Evolutionary conservation across 2,888 invertebrate species (phyloP).

Genomic region (Drosophila atripex): DNA sequence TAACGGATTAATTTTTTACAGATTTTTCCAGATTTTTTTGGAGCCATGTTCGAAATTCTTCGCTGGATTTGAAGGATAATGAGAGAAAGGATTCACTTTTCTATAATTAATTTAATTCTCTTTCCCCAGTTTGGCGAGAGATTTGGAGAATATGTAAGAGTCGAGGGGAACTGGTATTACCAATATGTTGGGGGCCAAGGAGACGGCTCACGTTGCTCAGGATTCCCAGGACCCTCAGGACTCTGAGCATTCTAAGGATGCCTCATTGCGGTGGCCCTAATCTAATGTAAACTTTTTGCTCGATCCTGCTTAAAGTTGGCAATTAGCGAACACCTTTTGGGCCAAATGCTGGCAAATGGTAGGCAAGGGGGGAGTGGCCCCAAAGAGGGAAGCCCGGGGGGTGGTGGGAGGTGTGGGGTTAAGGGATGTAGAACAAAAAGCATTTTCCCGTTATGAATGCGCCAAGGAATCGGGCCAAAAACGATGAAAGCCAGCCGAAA

Average conservation of each 20-base stretch:
- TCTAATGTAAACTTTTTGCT: slow-evolving; percentile 57
- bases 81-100: too few species aligned
- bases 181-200: not conserved
- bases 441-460: slow-evolving; percentile 68
- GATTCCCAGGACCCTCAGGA: not conserved
- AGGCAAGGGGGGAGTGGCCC: slow-evolving; percentile 9
- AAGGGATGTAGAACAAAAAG: slow-evolving; percentile 46
- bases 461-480: slow-evolving; percentile 27
- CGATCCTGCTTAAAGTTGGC: slow-evolving; percentile 47
- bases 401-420: too few species aligned
- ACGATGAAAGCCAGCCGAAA: slow-evolving; percentile 12
- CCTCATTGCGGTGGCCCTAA: slow-evolving; percentile 51
- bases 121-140: too few species aligned
- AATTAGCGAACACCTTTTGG: slow-evolving; percentile 50
- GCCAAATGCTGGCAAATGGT: not conserved
- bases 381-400: not conserved
- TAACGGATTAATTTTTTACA: too few species aligned
- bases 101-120: too few species aligned
- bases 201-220: not conserved
- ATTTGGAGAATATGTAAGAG: too few species aligned
- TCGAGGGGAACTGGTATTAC: not conserved
- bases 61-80: too few species aligned
- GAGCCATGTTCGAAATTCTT: too few species aligned
- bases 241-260: slow-evolving; percentile 8
- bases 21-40: too few species aligned